Evolutionary conservation across 2,797 vertebrate genomes (phyloP).

Genomic region (Austrolebias charrua): DNA sequence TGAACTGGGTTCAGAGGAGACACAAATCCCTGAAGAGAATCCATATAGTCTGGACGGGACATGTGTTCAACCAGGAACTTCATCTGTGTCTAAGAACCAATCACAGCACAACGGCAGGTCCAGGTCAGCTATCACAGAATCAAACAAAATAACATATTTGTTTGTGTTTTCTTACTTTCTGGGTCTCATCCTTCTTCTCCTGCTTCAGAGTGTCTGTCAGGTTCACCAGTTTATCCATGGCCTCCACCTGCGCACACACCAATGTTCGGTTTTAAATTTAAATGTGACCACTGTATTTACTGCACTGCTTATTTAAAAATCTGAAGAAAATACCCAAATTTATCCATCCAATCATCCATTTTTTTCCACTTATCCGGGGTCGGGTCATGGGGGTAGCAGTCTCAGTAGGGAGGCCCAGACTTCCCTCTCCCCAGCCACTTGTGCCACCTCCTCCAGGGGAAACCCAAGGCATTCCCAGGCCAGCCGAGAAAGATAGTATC

Average conservation of each 20-base stretch:
- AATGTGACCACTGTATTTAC: neutral
- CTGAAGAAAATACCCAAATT: neutral
- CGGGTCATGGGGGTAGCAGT: too few relatives aligned
- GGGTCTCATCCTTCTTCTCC: conserved; percentile 83
- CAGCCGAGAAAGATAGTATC: too few relatives aligned
- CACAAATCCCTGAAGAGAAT: conserved; percentile 81
- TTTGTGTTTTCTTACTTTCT: conserved; percentile 63
- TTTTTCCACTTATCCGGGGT: too few relatives aligned
- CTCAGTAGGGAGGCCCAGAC: too few relatives aligned
- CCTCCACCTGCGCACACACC: conserved; percentile 71
- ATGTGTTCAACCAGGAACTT: conserved; percentile 85
- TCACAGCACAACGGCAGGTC: conserved; percentile 28
- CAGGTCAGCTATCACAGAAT: too few relatives aligned
- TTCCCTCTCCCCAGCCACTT: too few relatives aligned
- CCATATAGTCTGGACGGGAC: conserved; percentile 83
- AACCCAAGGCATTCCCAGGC: too few relatives aligned
- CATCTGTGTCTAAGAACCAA: conserved; percentile 79
- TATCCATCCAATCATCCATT: neutral
- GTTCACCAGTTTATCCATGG: conserved; percentile 85
- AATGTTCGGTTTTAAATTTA: neutral
- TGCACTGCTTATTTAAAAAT: neutral
- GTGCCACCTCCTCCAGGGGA: too few relatives aligned
- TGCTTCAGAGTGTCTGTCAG: conserved; percentile 82
- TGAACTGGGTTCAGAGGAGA: conserved; percentile 83
- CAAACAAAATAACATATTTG: neutral